Conservation (phyloP, 2,797 vertebrate genomes). For the Gephyroberyx darwinii region DNA sequence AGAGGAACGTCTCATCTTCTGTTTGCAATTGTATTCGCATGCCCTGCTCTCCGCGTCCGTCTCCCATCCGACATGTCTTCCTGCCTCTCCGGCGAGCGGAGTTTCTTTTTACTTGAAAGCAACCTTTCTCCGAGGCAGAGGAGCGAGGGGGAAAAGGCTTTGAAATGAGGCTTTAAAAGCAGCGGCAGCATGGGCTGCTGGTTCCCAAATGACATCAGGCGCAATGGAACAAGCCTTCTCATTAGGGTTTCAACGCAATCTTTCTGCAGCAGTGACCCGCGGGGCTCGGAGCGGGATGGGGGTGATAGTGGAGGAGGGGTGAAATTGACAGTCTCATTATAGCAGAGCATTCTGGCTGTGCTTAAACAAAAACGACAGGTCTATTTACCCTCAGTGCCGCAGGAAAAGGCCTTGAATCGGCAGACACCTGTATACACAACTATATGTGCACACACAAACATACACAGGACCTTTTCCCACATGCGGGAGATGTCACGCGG, state of each 20-base stretch:
- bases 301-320: constrained; percentile 1
- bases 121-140: constrained; percentile 16
- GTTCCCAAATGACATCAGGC: constrained; percentile 43
- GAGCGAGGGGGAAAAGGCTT: constrained; percentile 36
- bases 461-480: constrained; percentile 8
- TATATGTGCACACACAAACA: not conserved
- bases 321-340: constrained; percentile 64
- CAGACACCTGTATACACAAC: not conserved
- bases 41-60: not conserved
- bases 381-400: constrained; percentile 53
- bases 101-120: constrained; percentile 32
- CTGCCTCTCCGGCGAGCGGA: constrained; percentile 21
- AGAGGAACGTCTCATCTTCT: constrained; percentile 21
- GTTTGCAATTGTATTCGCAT: constrained; percentile 32
- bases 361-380: constrained; percentile 62
- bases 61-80: constrained; percentile 11
- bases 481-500: not conserved
- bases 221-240: constrained; percentile 56
- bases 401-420: constrained; percentile 10
- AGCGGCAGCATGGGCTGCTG: not conserved
- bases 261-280: constrained; percentile 44
- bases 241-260: constrained; percentile 45
- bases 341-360: constrained; percentile 49
- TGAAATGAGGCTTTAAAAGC: constrained; percentile 53
- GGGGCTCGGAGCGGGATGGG: constrained; percentile 29